A percentile compares a stretch with the other conserved stretches of the same genome.
Evolutionary conservation across 2,888 invertebrate genomes (phyloP).

Genomic region (Plebejus anna): DNA sequence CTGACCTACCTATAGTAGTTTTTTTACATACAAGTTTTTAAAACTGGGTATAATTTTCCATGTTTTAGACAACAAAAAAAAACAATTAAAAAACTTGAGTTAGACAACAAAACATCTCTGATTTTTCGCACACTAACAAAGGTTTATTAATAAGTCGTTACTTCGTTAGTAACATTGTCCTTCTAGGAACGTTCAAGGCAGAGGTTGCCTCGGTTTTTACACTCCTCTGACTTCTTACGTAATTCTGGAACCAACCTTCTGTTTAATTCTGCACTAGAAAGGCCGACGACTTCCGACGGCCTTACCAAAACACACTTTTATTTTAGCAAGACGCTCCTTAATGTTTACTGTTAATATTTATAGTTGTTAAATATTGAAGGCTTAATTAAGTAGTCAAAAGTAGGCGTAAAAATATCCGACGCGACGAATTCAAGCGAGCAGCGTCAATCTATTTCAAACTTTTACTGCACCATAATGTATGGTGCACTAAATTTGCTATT

Average conservation of each 20-base stretch:
- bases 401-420: too few relatives aligned
- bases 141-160: neutral
- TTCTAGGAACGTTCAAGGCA: neutral
- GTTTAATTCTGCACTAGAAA: slow-evolving; percentile 12
- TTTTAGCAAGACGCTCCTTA: neutral
- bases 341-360: neutral
- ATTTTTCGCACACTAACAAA: slow-evolving; percentile 4
- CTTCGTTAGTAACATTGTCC: neutral
- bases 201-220: slow-evolving; percentile 8
- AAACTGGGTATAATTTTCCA: neutral
- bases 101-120: slow-evolving; percentile 5
- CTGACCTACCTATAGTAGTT: too few relatives aligned
- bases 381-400: too few relatives aligned
- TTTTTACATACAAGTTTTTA: neutral
- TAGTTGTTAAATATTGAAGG: too few relatives aligned
- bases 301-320: neutral
- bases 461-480: too few relatives aligned
- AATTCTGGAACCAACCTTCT: slow-evolving; percentile 3
- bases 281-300: neutral
- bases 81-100: neutral
- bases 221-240: neutral
- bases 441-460: too few relatives aligned
- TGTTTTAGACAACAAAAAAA: neutral
- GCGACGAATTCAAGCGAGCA: too few relatives aligned
- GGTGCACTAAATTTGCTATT: too few relatives aligned